These are phyloP conservation scores for Hemicordylus capensis DNA, from an alignment of 2,113 vertebrate species.

Conservation along the genomic window DNA sequence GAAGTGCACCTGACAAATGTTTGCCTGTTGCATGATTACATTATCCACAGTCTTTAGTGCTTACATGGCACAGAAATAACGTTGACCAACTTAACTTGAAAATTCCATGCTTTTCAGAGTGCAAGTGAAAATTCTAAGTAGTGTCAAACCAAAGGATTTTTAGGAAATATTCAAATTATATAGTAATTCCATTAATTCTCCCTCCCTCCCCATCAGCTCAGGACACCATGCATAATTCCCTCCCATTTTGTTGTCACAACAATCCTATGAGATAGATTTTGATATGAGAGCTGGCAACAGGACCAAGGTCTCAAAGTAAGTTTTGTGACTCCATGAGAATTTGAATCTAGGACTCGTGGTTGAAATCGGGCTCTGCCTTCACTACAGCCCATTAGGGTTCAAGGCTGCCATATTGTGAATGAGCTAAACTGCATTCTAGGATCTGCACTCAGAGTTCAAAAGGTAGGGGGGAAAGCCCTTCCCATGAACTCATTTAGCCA, in stretches of 20 bases:
- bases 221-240: no score
- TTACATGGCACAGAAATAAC: no score
- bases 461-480: background rate
- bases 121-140: no score
- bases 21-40: no score
- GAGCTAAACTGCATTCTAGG: background rate
- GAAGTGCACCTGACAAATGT: no score
- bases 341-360: background rate
- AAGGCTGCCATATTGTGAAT: background rate
- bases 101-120: no score
- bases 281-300: background rate
- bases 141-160: no score
- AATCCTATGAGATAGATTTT: background rate
- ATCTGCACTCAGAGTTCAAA: background rate
- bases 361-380: background rate
- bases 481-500: background rate
- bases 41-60: no score
- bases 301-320: background rate
- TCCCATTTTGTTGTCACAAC: background rate
- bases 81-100: no score
- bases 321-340: background rate
- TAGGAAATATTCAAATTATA: no score
- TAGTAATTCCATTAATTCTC: no score
- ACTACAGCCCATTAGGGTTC: background rate
- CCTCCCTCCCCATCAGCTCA: background rate